Base-by-base conservation (phyloP, 2,797 vertebrate species). In the Urophycis tenuis region DNA sequence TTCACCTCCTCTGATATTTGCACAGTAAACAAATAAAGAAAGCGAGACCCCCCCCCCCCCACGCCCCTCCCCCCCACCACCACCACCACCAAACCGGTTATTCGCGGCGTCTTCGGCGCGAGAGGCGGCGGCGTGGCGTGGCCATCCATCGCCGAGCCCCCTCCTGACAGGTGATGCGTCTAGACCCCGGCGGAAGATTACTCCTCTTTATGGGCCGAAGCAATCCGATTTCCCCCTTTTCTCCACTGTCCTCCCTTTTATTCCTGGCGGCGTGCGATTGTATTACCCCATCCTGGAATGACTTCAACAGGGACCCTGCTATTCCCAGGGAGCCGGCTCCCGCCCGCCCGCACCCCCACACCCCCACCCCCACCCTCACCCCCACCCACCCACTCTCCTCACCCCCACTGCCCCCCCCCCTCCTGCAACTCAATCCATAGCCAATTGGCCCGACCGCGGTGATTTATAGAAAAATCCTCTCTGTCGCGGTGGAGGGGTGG, bases 201-300 rank as follows among this genome's bases (percentile, higher is more conserved):
- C 49, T 53, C 17, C 19, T 53, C 22, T 53, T 53, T 53, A 53
- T 53, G 49, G 49, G 88, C 86, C 82, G 72, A 88, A 89, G 90
- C 91, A 93, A 92, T 94, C 91, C 36, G 77, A 89, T 91, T 91
- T 85, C 83, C 85, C 81, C 74, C n/a, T 35, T 41, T 73, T 9
- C 0, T 31, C 75, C 49, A 53, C 49, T n/a, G 49, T 53, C 49
- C 78, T 77, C 88, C 82, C 77, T 84, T 88, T 90, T 89, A 90
- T 90, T 90, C 86, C 87, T 89, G 84, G 83, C 86, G 81, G 89
- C 86, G 80, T 85, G 79, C 84, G 91, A 93, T 94, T 90, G 89
- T 88, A 94, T 93, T 94, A 92, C 92, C 19, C 88, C 87, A 85
- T 90, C 90, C 91, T 92, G 91, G 92, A 94, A 93, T 92, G 91